Evolutionary conservation across 53 echinoderm and acorn worm species (phyloP).

Genomic region (Holothuria scabra): DNA sequence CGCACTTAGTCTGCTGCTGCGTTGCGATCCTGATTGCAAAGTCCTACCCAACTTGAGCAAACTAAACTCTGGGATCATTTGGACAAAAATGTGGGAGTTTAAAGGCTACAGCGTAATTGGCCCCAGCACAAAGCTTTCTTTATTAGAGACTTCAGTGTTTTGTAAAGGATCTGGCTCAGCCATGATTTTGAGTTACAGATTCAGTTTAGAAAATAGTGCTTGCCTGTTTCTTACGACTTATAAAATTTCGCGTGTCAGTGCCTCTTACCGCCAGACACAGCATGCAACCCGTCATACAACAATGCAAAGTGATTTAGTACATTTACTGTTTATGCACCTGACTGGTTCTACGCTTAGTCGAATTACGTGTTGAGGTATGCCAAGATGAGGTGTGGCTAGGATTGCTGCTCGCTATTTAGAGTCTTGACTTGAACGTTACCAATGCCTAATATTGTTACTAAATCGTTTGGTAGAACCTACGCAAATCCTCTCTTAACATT

Average conservation of each 20-base stretch:
- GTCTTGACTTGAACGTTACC: not conserved
- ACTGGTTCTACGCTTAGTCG: not conserved
- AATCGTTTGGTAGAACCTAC: not conserved
- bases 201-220: not conserved
- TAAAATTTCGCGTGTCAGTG: conserved; percentile 3
- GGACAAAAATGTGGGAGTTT: too few species aligned
- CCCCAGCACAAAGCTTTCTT: not conserved
- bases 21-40: too few species aligned
- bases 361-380: not conserved
- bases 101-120: too few species aligned
- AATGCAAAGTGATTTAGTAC: conserved; percentile 41
- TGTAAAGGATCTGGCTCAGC: not conserved
- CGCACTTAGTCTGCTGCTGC: too few species aligned
- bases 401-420: not conserved
- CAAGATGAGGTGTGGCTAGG: not conserved
- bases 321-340: not conserved
- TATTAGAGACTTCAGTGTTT: not conserved
- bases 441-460: not conserved
- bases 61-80: too few species aligned
- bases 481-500: not conserved
- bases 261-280: conserved; percentile 4
- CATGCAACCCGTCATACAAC: conserved; percentile 54
- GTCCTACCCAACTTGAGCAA: too few species aligned
- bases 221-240: not conserved
- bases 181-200: not conserved